phyloP scores from a whole-genome alignment of 2,888 invertebrate genomes.

The Germaria angustata region DNA sequence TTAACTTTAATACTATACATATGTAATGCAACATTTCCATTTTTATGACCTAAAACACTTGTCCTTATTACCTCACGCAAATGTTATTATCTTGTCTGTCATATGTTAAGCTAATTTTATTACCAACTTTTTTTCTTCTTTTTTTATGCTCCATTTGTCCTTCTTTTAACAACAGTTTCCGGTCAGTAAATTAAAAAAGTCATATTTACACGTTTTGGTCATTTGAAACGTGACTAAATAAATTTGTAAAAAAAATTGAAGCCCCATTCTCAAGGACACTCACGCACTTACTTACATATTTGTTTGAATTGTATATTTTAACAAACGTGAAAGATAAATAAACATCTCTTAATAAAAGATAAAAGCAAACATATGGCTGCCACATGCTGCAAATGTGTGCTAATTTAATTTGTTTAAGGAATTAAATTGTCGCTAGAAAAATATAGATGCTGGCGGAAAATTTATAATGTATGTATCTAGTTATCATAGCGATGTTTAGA shows the following conservation, averaged over 20 bases:
- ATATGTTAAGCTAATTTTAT: conserved; percentile 62
- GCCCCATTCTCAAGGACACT: not conserved
- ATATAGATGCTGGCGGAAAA: not conserved
- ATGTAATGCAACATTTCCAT: not conserved
- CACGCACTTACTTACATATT: not conserved
- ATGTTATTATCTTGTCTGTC: conserved; percentile 58
- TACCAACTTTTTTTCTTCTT: conserved; percentile 35
- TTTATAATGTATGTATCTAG: not conserved
- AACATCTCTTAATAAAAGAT: conserved; percentile 40
- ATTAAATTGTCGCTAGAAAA: not conserved
- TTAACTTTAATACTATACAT: no score
- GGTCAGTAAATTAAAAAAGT: not conserved
- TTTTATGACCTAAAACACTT: conserved; percentile 14
- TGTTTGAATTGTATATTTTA: not conserved
- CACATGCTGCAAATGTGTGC: not conserved
- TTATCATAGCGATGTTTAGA: no score
- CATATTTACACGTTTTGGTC: conserved; percentile 52
- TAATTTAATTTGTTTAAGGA: conserved; percentile 28
- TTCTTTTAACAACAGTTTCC: not conserved
- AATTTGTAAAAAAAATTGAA: conserved; percentile 42
- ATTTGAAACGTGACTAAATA: conserved; percentile 61
- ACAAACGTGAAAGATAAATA: conserved; percentile 24
- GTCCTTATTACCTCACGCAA: conserved; percentile 58
- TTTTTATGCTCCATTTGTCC: not conserved
- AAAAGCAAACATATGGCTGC: conserved; percentile 5